phyloP scores from a whole-genome alignment of 2,113 vertebrate genomes.

The Emydura subglobosa region DNA sequence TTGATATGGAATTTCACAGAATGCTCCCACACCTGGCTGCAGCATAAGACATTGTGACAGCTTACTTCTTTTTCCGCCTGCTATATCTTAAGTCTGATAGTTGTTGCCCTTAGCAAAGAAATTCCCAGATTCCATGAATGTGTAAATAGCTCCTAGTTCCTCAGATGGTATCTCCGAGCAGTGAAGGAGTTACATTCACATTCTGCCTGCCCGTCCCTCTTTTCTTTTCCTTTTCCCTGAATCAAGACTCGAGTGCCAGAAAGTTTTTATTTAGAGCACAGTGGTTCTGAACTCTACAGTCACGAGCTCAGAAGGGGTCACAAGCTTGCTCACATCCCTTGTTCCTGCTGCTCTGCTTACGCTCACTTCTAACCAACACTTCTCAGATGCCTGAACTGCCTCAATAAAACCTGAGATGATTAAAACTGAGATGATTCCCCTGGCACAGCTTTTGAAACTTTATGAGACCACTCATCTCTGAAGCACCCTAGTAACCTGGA shows the following conservation, averaged over 20 bases:
- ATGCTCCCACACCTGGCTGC: background rate
- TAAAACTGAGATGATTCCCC: conserved; percentile 18
- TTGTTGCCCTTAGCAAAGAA: background rate
- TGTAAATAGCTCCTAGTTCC: background rate
- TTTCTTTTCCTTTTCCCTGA: too few species aligned
- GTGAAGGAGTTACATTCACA: rapidly evolving
- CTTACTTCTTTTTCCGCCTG: background rate
- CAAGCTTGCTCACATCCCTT: rapidly evolving
- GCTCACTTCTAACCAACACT: conserved; percentile 9
- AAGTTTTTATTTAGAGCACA: background rate
- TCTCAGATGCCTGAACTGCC: conserved; percentile 5
- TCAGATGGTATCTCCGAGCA: background rate
- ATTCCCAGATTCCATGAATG: background rate
- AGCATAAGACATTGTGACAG: background rate
- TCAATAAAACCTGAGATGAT: conserved; percentile 42
- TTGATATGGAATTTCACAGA: conserved; percentile 4
- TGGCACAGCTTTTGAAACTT: conserved; percentile 35
- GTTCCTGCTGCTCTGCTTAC: background rate
- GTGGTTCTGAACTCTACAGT: background rate
- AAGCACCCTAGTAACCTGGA: background rate
- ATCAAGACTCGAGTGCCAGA: background rate
- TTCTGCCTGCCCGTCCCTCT: rapidly evolving
- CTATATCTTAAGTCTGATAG: background rate
- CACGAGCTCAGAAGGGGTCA: background rate
- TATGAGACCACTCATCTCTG: conserved; percentile 2